These are phyloP conservation scores for Sthenelais limicola DNA, from an alignment of 2,888 invertebrate species.

Conservation along the genomic window DNA sequence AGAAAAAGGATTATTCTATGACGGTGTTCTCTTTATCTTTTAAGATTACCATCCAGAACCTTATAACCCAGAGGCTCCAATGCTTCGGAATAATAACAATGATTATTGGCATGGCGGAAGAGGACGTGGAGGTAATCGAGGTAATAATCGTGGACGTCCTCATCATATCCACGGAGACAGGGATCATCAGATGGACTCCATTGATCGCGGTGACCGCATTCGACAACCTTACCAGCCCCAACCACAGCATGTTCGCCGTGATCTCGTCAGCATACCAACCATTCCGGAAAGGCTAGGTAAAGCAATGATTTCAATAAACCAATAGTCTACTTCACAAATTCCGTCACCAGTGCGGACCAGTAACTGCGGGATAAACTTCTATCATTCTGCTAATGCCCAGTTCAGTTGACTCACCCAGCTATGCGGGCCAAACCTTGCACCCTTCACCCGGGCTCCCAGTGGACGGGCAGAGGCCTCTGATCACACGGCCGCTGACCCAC, in stretches of 20 bases:
- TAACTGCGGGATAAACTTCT: too few relatives aligned
- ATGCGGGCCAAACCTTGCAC: too few relatives aligned
- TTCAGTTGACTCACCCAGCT: too few relatives aligned
- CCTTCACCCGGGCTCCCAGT: too few relatives aligned
- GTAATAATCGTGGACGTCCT: background rate
- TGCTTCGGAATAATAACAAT: slow-evolving; percentile 1
- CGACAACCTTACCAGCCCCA: slow-evolving; percentile 11
- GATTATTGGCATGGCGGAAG: slow-evolving; percentile 21
- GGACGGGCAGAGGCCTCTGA: too few relatives aligned
- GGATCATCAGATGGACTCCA: background rate
- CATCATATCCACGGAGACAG: slow-evolving; percentile 8
- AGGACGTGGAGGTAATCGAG: background rate
- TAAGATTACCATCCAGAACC: slow-evolving; percentile 41
- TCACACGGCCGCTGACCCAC: too few relatives aligned
- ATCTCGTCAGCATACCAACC: slow-evolving; percentile 53
- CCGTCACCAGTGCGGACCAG: too few relatives aligned
- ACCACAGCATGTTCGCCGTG: slow-evolving; percentile 48
- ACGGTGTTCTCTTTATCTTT: background rate
- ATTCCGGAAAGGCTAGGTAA: slow-evolving; percentile 46
- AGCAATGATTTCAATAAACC: too few relatives aligned
- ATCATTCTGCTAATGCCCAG: too few relatives aligned
- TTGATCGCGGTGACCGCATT: background rate
- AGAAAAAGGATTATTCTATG: too few relatives aligned
- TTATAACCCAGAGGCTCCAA: slow-evolving; percentile 48
- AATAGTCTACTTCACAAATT: too few relatives aligned